Evolutionary conservation across 1,140 invertebrate species (phyloP).

Genomic region (Aricia agestis): DNA sequence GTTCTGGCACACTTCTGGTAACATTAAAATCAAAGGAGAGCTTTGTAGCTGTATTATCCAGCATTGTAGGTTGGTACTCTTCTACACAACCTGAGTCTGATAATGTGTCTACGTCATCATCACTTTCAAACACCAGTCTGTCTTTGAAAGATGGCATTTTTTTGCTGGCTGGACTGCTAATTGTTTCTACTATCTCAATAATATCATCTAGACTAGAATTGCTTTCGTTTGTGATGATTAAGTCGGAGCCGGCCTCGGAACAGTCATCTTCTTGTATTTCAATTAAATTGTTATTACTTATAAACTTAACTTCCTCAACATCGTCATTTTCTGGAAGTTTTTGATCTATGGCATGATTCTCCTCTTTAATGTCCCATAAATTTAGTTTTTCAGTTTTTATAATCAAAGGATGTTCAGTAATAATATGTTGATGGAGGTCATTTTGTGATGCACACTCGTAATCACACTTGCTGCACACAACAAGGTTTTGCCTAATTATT

Average conservation of each 20-base stretch:
- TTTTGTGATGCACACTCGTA: slow-evolving; percentile 29
- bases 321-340: neutral
- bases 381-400: slow-evolving; percentile 14
- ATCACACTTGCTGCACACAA: slow-evolving; percentile 33
- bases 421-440: slow-evolving; percentile 27
- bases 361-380: neutral
- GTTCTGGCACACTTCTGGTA: neutral
- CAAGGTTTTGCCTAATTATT: slow-evolving; percentile 30
- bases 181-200: neutral
- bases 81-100: neutral
- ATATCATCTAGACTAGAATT: slow-evolving; percentile 5
- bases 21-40: neutral
- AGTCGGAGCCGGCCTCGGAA: neutral
- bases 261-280: neutral
- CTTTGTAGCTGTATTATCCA: neutral
- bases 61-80: neutral
- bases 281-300: neutral
- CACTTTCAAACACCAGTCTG: slow-evolving; percentile 25
- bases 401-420: neutral
- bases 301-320: neutral
- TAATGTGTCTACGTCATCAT: neutral
- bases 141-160: slow-evolving; percentile 4
- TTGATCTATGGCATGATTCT: neutral
- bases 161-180: neutral
- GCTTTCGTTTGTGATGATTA: neutral